Base-by-base conservation (phyloP, 2,888 invertebrate genomes). In the Lysandra coridon region DNA sequence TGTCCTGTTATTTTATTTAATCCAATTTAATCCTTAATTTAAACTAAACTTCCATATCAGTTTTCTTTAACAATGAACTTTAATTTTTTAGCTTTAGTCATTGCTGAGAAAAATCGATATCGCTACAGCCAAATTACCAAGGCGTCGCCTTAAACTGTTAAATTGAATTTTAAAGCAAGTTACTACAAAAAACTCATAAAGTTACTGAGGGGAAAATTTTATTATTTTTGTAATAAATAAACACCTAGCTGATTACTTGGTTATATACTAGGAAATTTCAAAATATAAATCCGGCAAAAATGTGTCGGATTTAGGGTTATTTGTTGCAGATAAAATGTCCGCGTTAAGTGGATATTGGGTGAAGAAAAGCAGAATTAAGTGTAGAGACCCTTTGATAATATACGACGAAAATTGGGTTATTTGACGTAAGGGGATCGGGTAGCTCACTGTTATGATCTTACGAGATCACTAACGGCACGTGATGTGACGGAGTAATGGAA, bases 381-480 rank as follows among this genome's bases (percentile, higher is more conserved):
- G 44, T 40, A 64, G 74, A 49, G 23, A n/a, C 75, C 49, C 30
- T 75, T 75, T 49, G 75, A 75, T 75, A 49, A 44, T 49, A 75
- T 75, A 75, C 75, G 49, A 75, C 75, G 30, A 75, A 75, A 75
- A 75, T 53, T 49, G 75, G 75, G 75, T 75, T 75, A 75, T 23
- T 75, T 49, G 75, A 49, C 75, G 49, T 44, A 75, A 75, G 75
- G 75, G 75, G 75, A 75, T 44, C 44, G 75, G 49, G 44, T 49
- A 49, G 44, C 49, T 75, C 23, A 14, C 75, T 75, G 75, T 75
- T 75, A 49, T 49, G 75, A 49, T 75, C 44, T 75, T 75, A 75
- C 49, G 49, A 30, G 23, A 75, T 75, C 30, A 75, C 23, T 49
- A 30, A 30, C 49, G 75, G 49, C 75, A 75, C 75, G 75, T 75